Evolutionary conservation across 2,113 vertebrate species (phyloP).

Genomic region (Sminthopsis crassicaudata): DNA sequence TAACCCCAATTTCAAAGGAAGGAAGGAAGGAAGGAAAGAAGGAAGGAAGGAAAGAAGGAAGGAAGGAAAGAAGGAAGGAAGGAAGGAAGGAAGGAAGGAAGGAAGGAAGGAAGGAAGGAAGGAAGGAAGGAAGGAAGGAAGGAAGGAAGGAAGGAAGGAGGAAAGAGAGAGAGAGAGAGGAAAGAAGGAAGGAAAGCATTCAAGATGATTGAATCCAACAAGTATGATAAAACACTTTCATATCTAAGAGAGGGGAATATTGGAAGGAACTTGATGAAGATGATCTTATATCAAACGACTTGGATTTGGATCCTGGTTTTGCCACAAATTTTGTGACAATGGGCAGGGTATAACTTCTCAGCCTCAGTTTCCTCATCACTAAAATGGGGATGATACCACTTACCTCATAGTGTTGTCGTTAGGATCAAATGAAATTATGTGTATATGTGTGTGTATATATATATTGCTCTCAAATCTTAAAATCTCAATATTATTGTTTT

Average conservation of each 20-base stretch:
- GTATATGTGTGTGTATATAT: neutral
- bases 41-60: too few species aligned
- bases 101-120: too few species aligned
- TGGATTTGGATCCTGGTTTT: neutral
- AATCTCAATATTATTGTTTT: neutral
- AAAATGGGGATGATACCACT: neutral
- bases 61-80: too few species aligned
- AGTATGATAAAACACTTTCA: neutral
- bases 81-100: too few species aligned
- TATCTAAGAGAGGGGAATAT: neutral
- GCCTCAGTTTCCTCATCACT: neutral
- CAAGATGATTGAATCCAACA: neutral
- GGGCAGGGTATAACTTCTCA: neutral
- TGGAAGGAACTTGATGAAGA: neutral
- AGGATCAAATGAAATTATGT: neutral
- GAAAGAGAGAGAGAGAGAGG: too few species aligned
- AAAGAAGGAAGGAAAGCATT: neutral
- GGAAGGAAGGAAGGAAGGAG: too few species aligned
- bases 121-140: too few species aligned
- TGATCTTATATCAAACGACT: neutral
- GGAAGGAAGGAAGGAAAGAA: too few species aligned
- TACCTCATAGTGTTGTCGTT: neutral
- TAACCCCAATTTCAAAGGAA: too few species aligned
- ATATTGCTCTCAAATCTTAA: neutral
- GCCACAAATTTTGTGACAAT: neutral